phyloP scores from a whole-genome alignment of 2,888 invertebrate genomes.

The Drosophila bunnanda region DNA sequence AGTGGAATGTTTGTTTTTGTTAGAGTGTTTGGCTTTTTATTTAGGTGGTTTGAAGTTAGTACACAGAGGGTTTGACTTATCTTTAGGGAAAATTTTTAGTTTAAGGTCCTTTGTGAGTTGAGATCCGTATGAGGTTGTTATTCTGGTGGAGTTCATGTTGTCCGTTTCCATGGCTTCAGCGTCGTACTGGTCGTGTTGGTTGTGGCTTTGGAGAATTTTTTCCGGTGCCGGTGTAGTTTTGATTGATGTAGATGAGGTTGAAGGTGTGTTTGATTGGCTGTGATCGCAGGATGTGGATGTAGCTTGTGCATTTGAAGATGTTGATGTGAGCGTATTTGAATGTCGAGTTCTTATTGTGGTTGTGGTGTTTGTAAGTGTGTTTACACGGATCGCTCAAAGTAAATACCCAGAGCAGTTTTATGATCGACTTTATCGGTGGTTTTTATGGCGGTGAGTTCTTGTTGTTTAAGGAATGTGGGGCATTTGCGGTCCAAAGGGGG shows the following conservation, averaged over 20 bases:
- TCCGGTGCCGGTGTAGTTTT: neutral
- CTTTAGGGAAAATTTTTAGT: constrained; percentile 10
- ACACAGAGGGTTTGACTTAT: too few relatives aligned
- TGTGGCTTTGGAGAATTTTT: neutral
- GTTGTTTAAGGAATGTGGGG: constrained; percentile 5
- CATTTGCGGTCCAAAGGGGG: constrained; percentile 4
- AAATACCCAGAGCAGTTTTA: too few relatives aligned
- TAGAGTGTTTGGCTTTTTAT: constrained; percentile 17
- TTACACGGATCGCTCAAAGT: too few relatives aligned
- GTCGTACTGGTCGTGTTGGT: constrained; percentile 3
- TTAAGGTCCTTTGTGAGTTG: constrained; percentile 7
- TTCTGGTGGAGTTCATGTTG: neutral
- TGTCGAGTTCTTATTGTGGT: too few relatives aligned
- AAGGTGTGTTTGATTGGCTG: too few relatives aligned
- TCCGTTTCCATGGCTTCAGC: constrained; percentile 1
- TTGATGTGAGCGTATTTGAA: neutral
- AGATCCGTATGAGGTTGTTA: neutral
- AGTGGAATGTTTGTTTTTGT: constrained; percentile 10
- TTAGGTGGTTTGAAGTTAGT: constrained; percentile 12
- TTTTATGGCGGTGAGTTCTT: too few relatives aligned
- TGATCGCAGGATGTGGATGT: neutral
- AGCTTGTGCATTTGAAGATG: neutral
- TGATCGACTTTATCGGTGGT: too few relatives aligned
- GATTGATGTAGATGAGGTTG: too few relatives aligned
- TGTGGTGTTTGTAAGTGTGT: too few relatives aligned